Conservation (phyloP, 1,140 invertebrate species). For the Aphis gossypii region DNA sequence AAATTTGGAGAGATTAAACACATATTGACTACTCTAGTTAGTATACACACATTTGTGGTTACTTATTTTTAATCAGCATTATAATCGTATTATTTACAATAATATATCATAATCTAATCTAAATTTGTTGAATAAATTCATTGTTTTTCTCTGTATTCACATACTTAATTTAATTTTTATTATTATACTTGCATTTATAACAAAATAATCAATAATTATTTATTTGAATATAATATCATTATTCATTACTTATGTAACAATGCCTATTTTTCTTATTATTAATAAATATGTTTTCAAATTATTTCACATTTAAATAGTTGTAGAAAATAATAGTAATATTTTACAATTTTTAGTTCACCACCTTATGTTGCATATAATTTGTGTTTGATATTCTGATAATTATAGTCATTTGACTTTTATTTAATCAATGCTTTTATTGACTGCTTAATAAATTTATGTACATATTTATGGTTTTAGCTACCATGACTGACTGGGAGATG, state of each 20-base stretch:
- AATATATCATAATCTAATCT: not conserved
- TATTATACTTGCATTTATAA: no score
- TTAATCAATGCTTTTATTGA: not conserved
- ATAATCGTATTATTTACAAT: no score
- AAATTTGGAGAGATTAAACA: no score
- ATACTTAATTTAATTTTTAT: no score
- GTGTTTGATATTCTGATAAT: not conserved
- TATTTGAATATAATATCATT: not conserved
- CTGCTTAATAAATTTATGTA: not conserved
- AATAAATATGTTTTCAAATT: not conserved
- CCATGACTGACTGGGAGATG: constrained; percentile 67
- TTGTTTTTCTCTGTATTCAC: no score
- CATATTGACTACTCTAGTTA: no score
- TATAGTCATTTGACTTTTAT: not conserved
- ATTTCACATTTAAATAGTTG: not conserved
- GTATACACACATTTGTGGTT: no score
- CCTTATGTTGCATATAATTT: not conserved
- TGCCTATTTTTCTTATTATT: not conserved
- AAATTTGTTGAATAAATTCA: no score
- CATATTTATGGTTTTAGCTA: constrained; percentile 64
- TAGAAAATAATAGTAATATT: not conserved
- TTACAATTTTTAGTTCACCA: not conserved
- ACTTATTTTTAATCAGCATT: no score
- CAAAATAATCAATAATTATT: no score
- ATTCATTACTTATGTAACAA: not conserved